Conservation (phyloP, 2,888 invertebrate species). For the Brachynemurus nebulosus region DNA sequence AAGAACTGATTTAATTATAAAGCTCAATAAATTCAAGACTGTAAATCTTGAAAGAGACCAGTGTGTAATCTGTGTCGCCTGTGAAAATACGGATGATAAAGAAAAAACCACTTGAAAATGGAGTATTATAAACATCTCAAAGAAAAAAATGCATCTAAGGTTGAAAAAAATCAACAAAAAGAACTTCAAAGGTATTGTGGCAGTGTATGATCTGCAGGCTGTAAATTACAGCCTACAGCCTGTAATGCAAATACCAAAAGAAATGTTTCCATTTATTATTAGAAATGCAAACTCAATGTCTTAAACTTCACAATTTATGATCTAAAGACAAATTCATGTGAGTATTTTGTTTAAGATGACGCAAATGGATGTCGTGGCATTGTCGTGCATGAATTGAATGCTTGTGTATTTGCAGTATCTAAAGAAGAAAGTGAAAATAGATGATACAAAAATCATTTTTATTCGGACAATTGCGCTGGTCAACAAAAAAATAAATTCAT, state of each 20-base stretch:
- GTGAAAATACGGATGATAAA: neutral
- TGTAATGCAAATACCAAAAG: slow-evolving; percentile 19
- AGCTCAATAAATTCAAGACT: too few species aligned
- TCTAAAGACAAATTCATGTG: slow-evolving; percentile 7
- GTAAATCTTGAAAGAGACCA: neutral
- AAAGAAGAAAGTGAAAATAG: slow-evolving; percentile 6
- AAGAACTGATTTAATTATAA: too few species aligned
- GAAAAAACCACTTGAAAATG: slow-evolving; percentile 1
- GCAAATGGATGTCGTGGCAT: slow-evolving; percentile 15
- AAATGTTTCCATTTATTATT: slow-evolving; percentile 19
- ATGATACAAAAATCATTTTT: slow-evolving; percentile 14
- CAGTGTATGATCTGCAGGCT: slow-evolving; percentile 19
- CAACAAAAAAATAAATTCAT: slow-evolving; percentile 21
- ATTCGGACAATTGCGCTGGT: slow-evolving; percentile 21
- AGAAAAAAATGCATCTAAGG: slow-evolving; percentile 17
- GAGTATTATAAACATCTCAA: slow-evolving; percentile 15
- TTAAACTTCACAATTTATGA: slow-evolving; percentile 19
- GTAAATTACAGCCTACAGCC: too few species aligned
- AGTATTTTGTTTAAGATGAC: slow-evolving; percentile 20
- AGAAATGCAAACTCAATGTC: slow-evolving; percentile 17
- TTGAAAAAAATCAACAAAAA: slow-evolving; percentile 17
- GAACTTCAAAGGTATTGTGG: slow-evolving; percentile 13
- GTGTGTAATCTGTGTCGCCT: neutral
- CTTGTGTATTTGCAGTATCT: slow-evolving; percentile 16
- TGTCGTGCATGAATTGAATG: slow-evolving; percentile 19